Conservation (phyloP, 2,888 invertebrate species). For the Leucoma salicis region DNA sequence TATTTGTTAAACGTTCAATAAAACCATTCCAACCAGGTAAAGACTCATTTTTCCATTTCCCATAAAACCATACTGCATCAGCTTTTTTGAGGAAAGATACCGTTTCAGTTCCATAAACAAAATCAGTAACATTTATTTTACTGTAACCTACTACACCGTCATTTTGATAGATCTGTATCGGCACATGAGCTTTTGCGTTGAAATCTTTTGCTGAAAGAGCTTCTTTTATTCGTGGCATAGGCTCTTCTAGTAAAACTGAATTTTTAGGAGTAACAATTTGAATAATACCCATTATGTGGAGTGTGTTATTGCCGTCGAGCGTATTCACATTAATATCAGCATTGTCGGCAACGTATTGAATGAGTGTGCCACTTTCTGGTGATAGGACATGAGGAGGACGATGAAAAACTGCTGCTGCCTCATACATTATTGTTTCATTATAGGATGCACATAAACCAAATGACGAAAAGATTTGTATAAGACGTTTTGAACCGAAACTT, state of each 20-base stretch:
- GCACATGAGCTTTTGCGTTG: constrained; percentile 36
- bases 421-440: constrained; percentile 26
- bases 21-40: constrained; percentile 28
- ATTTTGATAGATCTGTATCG: constrained; percentile 31
- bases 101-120: neutral
- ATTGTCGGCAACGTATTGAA: constrained; percentile 30
- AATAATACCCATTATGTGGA: constrained; percentile 29
- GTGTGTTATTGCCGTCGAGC: too few relatives aligned
- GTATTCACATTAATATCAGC: too few relatives aligned
- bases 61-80: constrained; percentile 36
- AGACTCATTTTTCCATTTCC: too few relatives aligned
- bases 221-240: constrained; percentile 1
- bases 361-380: constrained; percentile 22
- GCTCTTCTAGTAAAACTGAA: constrained; percentile 10
- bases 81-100: constrained; percentile 14
- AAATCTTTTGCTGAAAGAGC: constrained; percentile 34
- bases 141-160: too few relatives aligned
- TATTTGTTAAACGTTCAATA: constrained; percentile 14
- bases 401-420: constrained; percentile 29
- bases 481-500: too few relatives aligned
- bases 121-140: too few relatives aligned
- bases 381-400: constrained; percentile 22
- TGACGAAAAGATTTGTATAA: constrained; percentile 27
- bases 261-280: constrained; percentile 11
- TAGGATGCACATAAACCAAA: constrained; percentile 31